Conservation (phyloP, 1,140 invertebrate genomes). For the Euura saliciscinereae region DNA sequence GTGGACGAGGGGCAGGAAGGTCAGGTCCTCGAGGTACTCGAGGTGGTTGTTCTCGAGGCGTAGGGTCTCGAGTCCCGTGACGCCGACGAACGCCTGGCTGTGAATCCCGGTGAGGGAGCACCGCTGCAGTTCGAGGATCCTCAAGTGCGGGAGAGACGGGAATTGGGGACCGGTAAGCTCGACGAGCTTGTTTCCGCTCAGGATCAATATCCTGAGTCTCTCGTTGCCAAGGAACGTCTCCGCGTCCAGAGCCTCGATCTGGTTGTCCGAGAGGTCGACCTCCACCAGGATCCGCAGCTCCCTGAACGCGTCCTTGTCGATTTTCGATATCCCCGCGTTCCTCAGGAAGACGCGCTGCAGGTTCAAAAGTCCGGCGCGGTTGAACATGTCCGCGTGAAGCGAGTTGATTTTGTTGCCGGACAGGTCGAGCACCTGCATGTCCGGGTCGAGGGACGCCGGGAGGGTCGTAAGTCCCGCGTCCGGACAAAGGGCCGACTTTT, state of each 20-base stretch:
- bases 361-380: conserved; percentile 78
- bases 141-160: conserved; percentile 72
- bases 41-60: conserved; percentile 74
- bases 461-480: conserved; percentile 76
- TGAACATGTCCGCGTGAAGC: conserved; percentile 81
- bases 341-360: conserved; percentile 82
- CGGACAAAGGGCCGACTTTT: conserved; percentile 84
- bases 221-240: conserved; percentile 80
- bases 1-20: conserved; percentile 69
- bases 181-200: conserved; percentile 75
- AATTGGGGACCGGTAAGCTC: conserved; percentile 71
- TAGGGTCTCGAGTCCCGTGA: conserved; percentile 72
- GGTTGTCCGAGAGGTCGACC: conserved; percentile 81
- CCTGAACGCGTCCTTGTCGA: conserved; percentile 83
- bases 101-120: conserved; percentile 77
- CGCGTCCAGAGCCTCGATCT: conserved; percentile 68
- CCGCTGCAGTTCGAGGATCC: conserved; percentile 75
- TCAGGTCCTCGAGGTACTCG: conserved; percentile 67
- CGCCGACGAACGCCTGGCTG: conserved; percentile 71
- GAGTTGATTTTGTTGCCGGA: conserved; percentile 79
- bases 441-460: conserved; percentile 75
- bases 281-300: conserved; percentile 87
- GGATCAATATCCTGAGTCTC: conserved; percentile 69
- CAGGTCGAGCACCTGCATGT: conserved; percentile 86
- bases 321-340: conserved; percentile 73